phyloP scores from a whole-genome alignment of 2,888 invertebrate species.

The Dynastes grantii region DNA sequence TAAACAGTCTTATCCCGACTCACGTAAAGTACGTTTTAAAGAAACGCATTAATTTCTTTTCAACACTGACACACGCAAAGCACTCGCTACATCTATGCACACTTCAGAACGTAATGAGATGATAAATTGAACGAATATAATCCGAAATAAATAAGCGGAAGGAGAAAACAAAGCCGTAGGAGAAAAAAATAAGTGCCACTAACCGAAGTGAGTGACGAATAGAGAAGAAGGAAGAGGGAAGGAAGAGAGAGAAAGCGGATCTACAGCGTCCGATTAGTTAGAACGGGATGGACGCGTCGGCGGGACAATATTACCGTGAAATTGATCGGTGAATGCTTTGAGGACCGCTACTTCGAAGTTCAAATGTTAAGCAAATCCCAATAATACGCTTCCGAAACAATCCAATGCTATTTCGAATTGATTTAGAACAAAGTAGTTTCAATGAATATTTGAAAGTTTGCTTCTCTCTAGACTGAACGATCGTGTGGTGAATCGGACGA shows the following conservation, averaged over 20 bases:
- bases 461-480: not conserved
- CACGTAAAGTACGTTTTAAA: not conserved
- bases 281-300: slow-evolving; percentile 55
- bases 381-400: slow-evolving; percentile 60
- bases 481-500: slow-evolving; percentile 2
- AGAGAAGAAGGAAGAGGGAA: slow-evolving; percentile 53
- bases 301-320: slow-evolving; percentile 70
- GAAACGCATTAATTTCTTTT: not conserved
- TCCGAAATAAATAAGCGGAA: slow-evolving; percentile 71
- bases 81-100: slow-evolving; percentile 56
- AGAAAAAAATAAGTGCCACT: not conserved
- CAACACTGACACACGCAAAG: not conserved
- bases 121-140: slow-evolving; percentile 71
- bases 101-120: slow-evolving; percentile 67
- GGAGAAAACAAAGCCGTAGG: slow-evolving; percentile 62
- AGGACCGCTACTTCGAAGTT: slow-evolving; percentile 65
- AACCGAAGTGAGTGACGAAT: slow-evolving; percentile 39
- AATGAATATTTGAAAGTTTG: slow-evolving; percentile 40
- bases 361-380: slow-evolving; percentile 68
- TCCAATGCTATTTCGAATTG: slow-evolving; percentile 50
- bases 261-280: not conserved
- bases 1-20: too few species aligned
- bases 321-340: slow-evolving; percentile 66
- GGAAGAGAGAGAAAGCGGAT: slow-evolving; percentile 49
- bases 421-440: slow-evolving; percentile 44